Evolutionary conservation across 2,797 vertebrate genomes (phyloP), one percentile per base, ranked within the genome.

Genomic region (Catamblyrhynchus diadema): DNA sequence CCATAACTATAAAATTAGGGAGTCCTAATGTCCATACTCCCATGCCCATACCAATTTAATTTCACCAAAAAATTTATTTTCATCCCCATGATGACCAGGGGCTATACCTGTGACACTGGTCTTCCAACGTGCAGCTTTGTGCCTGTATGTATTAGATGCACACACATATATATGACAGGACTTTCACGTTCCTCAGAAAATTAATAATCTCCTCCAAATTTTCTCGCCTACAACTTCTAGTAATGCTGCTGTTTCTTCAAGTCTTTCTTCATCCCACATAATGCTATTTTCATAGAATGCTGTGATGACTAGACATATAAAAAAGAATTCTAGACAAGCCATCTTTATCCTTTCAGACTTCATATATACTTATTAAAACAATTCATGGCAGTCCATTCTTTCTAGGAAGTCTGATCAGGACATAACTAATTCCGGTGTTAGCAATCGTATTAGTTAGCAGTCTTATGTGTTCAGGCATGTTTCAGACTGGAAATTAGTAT

Each of bases 231-330:
- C 88, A 54, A 71, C 47, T 89, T 93, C 61, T 93, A 91, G 92
- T 71, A 94, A 78, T 85, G 59, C 65, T 78, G 50, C 42, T 87
- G 21, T 30, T 94, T 84, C 53, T 89, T 66, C 42, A 85, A 73
- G 60, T 35, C 74, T 86, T 86, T 82, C 61, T 93, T 88, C 84
- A 66, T 86, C 88, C 84, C 79, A 96, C 79, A 0, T 85, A 87
- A 74, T 72, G 19, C 41, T 95, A 67, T 95, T 93, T 97, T 91
- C 71, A 92, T 65, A 71, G 47, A 42, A 56, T 72, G 28, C 42
- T 88, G 45, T 89, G 81, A 95, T 94, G 93, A 95, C 92, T 91
- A 95, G 86, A 94, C 66, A 85, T 72, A 85, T 51, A 48, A 64
- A 88, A 88, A 91, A 69, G 70, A 88, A 54, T 61, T 92, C 53